Percentiles rank a stretch among this genome's conserved stretches.
Conservation (phyloP, 2,888 invertebrate species). For the Cryptophagus acutangulus region DNA sequence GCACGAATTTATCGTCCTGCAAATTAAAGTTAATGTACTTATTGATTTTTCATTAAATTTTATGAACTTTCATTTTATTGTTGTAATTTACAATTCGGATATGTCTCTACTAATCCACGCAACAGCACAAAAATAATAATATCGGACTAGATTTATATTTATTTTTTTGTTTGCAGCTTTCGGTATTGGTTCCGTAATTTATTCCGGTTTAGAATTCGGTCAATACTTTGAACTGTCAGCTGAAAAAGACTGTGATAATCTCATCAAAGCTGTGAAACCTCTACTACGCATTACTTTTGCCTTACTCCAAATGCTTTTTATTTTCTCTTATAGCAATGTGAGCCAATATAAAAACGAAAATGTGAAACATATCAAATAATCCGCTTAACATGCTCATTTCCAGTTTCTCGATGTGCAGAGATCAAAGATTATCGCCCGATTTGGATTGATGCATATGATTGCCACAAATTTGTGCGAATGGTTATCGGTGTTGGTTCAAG, state of each 20-base stretch:
- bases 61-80: too few species aligned
- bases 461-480: constrained; percentile 91
- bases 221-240: constrained; percentile 63
- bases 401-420: constrained; percentile 1
- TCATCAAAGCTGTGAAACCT: constrained; percentile 60
- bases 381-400: not conserved
- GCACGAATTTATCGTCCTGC: too few species aligned
- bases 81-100: too few species aligned
- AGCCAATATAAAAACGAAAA: constrained; percentile 33
- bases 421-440: constrained; percentile 65
- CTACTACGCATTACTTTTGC: constrained; percentile 59
- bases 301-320: constrained; percentile 66
- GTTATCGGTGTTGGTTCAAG: constrained; percentile 79
- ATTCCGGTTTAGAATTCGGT: constrained; percentile 67
- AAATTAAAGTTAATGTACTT: too few species aligned
- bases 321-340: constrained; percentile 67
- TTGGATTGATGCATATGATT: constrained; percentile 91
- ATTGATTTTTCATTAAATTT: too few species aligned
- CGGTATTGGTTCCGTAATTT: constrained; percentile 66
- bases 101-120: too few species aligned
- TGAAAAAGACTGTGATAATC: constrained; percentile 60
- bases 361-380: not conserved
- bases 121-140: too few species aligned
- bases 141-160: too few species aligned
- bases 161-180: constrained; percentile 56